phyloP scores from a whole-genome alignment of 2,113 vertebrate genomes.

The Turnix velox region DNA sequence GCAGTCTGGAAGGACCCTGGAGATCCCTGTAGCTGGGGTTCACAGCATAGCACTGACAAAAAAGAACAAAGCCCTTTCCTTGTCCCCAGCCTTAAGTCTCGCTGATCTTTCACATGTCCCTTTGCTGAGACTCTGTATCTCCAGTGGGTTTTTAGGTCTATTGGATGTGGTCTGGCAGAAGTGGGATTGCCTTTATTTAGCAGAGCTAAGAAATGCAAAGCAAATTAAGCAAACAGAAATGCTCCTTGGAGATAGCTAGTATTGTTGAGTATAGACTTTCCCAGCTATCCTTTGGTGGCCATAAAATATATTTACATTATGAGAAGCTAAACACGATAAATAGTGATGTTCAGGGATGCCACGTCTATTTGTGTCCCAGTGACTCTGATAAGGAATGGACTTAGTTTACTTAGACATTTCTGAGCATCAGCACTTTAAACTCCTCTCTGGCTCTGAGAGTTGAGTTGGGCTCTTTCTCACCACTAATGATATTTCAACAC shows the following conservation, averaged over 20 bases:
- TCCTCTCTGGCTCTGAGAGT: not conserved
- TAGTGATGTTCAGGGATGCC: slow-evolving; percentile 26
- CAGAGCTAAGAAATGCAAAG: slow-evolving; percentile 4
- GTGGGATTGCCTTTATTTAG: slow-evolving; percentile 44
- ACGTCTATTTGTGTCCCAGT: slow-evolving; percentile 40
- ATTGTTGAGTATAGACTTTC: slow-evolving; percentile 35
- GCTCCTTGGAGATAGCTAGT: slow-evolving; percentile 39
- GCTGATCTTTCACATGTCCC: slow-evolving; percentile 37
- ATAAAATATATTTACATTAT: slow-evolving; percentile 50
- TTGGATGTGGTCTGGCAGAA: not conserved
- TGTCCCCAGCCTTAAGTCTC: not conserved
- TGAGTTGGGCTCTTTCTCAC: slow-evolving; percentile 28
- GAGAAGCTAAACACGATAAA: slow-evolving; percentile 13
- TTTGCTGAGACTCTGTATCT: not conserved
- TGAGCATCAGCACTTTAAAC: slow-evolving; percentile 21
- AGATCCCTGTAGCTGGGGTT: not conserved
- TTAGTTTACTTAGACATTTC: not conserved
- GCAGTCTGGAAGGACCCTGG: not conserved
- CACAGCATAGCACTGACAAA: not conserved
- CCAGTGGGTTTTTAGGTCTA: slow-evolving; percentile 9
- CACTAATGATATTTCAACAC: slow-evolving; percentile 6
- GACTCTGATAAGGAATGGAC: slow-evolving; percentile 16
- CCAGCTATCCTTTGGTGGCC: slow-evolving; percentile 36
- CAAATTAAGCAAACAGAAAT: slow-evolving; percentile 35
- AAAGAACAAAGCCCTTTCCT: not conserved